Evolutionary conservation across 2,797 vertebrate genomes (phyloP).

Genomic region (Myotis pilosus): DNA sequence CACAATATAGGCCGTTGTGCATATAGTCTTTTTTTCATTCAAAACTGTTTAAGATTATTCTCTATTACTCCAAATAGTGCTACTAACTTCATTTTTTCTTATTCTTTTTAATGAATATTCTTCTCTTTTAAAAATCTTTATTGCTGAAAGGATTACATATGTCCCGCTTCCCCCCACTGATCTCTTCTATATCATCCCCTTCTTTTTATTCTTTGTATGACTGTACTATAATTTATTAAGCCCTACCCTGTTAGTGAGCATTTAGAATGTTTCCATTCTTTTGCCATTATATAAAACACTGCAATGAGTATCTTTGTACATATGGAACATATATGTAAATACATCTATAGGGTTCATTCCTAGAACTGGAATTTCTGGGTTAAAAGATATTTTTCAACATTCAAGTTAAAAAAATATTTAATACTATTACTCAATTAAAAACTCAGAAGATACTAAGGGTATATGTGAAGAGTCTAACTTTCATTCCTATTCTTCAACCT

Average conservation of each 20-base stretch:
- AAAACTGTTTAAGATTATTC: not conserved
- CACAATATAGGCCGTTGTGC: not conserved
- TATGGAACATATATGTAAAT: not conserved
- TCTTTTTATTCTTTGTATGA: not conserved
- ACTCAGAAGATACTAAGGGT: not conserved
- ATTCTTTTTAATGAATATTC: not conserved
- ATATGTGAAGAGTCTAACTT: not conserved
- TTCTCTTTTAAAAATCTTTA: too few relatives aligned
- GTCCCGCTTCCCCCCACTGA: too few relatives aligned
- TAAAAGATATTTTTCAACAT: conserved; percentile 41
- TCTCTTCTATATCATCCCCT: too few relatives aligned
- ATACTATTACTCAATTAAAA: not conserved
- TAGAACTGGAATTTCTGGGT: not conserved
- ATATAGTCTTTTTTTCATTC: not conserved
- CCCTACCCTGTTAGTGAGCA: not conserved
- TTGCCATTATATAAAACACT: not conserved
- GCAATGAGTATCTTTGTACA: not conserved
- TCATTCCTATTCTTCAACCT: not conserved
- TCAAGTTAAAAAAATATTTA: conserved; percentile 4
- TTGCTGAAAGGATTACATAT: too few relatives aligned
- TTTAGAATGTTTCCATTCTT: not conserved
- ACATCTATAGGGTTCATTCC: not conserved
- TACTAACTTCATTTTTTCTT: not conserved
- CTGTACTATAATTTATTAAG: not conserved
- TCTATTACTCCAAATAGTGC: not conserved